These are phyloP conservation scores for Cosmorhoe ocellata DNA, from an alignment of 2,888 invertebrate genomes.

Conservation along the genomic window DNA sequence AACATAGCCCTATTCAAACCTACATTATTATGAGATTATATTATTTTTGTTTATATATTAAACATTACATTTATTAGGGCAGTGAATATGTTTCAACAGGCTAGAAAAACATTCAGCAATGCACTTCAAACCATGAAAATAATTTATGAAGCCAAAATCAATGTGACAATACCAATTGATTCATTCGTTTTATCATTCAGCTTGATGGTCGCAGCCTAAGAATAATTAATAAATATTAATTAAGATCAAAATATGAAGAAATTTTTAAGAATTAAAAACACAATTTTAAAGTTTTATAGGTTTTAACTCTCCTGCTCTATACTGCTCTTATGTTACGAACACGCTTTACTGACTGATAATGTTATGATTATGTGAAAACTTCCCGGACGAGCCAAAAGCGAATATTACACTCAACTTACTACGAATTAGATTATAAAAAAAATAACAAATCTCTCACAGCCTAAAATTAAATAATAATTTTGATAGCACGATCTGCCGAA, in stretches of 20 bases:
- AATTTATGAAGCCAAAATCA: background rate
- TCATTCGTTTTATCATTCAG: too few relatives aligned
- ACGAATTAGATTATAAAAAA: constrained; percentile 38
- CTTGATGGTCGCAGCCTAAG: too few relatives aligned
- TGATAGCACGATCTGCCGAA: constrained; percentile 44
- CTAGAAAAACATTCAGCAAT: background rate
- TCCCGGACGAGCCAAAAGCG: constrained; percentile 16
- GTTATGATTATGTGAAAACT: constrained; percentile 4
- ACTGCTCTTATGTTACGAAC: too few relatives aligned
- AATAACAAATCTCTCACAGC: constrained; percentile 73
- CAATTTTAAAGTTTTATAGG: too few relatives aligned
- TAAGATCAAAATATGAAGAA: too few relatives aligned
- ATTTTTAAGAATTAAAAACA: too few relatives aligned
- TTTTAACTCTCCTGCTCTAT: too few relatives aligned
- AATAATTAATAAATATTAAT: too few relatives aligned
- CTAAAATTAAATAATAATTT: constrained; percentile 68
- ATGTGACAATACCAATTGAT: background rate
- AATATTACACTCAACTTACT: constrained; percentile 23
- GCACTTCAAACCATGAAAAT: background rate
- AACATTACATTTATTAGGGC: constrained; percentile 42
- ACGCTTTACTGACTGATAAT: constrained; percentile 40
- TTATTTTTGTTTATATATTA: constrained; percentile 35
- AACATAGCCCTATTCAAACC: constrained; percentile 40
- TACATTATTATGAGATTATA: constrained; percentile 42
- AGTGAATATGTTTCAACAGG: constrained; percentile 38